Evolutionary conservation across 2,113 vertebrate genomes (phyloP).

Genomic region (Condylura cristata): DNA sequence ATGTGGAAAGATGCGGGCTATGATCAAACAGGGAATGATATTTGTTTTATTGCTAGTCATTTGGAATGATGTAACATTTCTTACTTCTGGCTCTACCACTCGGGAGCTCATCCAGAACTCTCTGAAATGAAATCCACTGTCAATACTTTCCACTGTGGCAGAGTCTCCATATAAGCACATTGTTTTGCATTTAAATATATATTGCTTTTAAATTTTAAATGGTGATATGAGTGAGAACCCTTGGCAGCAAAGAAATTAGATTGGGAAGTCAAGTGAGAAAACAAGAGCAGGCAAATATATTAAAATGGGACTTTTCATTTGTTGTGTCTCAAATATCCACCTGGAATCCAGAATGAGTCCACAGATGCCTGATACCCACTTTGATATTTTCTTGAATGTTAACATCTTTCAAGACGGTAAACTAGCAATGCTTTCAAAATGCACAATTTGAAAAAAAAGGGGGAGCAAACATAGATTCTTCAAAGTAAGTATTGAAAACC

Average conservation of each 20-base stretch:
- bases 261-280: conserved; percentile 87
- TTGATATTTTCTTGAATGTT: conserved; percentile 53
- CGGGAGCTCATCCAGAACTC: conserved; percentile 67
- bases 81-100: conserved; percentile 54
- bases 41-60: conserved; percentile 68
- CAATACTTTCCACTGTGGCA: conserved; percentile 43
- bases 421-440: background rate
- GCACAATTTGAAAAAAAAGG: conserved; percentile 36
- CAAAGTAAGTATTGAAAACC: conserved; percentile 9
- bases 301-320: conserved; percentile 80
- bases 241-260: conserved; percentile 84
- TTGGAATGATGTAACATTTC: conserved; percentile 54
- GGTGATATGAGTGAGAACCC: conserved; percentile 77
- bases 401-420: background rate
- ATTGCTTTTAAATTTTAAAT: conserved; percentile 86
- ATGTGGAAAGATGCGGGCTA: conserved; percentile 5
- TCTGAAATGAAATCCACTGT: conserved; percentile 68
- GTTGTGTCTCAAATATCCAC: conserved; percentile 60
- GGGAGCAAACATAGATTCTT: background rate
- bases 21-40: conserved; percentile 53
- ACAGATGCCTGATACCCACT: background rate
- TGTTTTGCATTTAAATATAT: conserved; percentile 85
- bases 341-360: conserved; percentile 71
- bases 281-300: conserved; percentile 81
- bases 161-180: conserved; percentile 59